These are phyloP conservation scores for Pimephales promelas DNA, from an alignment of 2,113 vertebrate species.

Conservation along the genomic window DNA sequence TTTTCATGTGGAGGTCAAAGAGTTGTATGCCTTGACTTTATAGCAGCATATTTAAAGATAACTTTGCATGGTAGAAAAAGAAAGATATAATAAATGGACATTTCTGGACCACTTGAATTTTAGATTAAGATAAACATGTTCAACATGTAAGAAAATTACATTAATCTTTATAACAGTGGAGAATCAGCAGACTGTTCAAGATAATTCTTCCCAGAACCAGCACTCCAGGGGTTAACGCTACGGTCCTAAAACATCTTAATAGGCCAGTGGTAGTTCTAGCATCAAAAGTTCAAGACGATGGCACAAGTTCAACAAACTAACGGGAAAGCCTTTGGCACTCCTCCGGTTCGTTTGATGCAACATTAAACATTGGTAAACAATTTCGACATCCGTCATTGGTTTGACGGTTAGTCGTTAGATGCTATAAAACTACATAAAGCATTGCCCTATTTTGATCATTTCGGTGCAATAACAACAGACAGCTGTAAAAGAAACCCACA, in stretches of 20 bases:
- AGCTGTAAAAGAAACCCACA: conserved; percentile 9
- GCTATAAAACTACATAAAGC: neutral
- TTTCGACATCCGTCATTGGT: neutral
- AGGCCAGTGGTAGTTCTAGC: conserved; percentile 21
- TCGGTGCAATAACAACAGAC: conserved; percentile 11
- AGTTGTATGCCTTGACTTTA: neutral
- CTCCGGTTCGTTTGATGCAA: neutral
- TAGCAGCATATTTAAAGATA: neutral
- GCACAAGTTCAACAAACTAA: conserved; percentile 26
- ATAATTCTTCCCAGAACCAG: conserved; percentile 33
- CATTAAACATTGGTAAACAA: conserved; percentile 33
- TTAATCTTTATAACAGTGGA: neutral
- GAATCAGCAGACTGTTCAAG: neutral
- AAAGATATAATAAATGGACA: neutral
- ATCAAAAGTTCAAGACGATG: conserved; percentile 27
- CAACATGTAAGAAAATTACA: neutral
- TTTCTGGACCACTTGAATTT: neutral
- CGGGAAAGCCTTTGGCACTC: neutral
- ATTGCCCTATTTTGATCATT: conserved; percentile 4
- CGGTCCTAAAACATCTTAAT: conserved; percentile 13
- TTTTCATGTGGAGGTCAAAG: neutral
- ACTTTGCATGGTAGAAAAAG: neutral
- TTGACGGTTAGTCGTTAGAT: neutral
- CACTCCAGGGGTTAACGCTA: neutral
- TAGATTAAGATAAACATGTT: conserved; percentile 3